Base-by-base conservation (phyloP, 2,888 invertebrate species). In the Rotaria sp. region DNA sequence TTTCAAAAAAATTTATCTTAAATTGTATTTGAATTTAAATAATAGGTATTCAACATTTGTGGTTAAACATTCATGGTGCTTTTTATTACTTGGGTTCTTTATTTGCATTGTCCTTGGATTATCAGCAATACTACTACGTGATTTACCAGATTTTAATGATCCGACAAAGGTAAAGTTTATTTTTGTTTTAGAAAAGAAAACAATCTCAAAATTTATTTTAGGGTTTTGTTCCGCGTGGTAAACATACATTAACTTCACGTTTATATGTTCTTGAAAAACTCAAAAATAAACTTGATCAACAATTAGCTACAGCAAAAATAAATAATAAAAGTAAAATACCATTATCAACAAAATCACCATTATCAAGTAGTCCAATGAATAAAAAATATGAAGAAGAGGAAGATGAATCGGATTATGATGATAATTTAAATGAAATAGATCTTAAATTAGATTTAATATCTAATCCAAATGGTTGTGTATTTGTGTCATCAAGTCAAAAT, bases 61-160 rank as follows among this genome's bases (percentile, higher is more conserved):
- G 15, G 67, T 67, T 38, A 67, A 67, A 21, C 35, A 67, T 67
- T 18, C 67, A 67, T 67, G 35, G 67, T 67, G 35, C 67, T 67
- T 67, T 15, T 8, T 67, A 35, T 35, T 67, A 67, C 35, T 67
- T 67, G 67, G 67, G 21, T 35, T 30, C 3, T 4, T 5, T 15
- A 35, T 67, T 30, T 67, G 67, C 38, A 38, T 67, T 67, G 30
- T 1, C 38, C 67, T 67, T 67, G 67, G 67, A 13, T 35, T 67
- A 35, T 18, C 35, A 67, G 26, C 67, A 7, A 21, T 67, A 67
- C 7, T 35, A 38, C 21, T 35, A 38, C 67, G 35, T 18, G 48
- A 48, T 45, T n/a, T 84, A 84, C 84, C 84, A 26, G 84, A 84
- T 84, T 84, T 84, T 18, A 84, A 50, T 50, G 84, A 84, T 84